Base-by-base conservation (phyloP, 2,888 invertebrate genomes). In the Trachelus iudaicus region DNA sequence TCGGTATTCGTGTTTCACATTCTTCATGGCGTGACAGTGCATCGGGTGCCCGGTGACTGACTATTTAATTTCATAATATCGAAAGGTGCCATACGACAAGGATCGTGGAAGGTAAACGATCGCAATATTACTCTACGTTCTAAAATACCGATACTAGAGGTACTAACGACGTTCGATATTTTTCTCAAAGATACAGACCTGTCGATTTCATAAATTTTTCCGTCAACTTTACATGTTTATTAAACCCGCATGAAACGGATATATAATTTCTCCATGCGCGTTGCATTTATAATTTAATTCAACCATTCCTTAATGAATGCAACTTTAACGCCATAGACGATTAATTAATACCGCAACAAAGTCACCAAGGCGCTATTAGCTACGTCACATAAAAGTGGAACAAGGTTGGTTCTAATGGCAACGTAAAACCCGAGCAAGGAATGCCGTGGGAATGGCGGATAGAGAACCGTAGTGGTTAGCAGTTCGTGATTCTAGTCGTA, bases 1-100 rank as follows among this genome's bases (percentile, higher is more conserved):
- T 80, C 80, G 83, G 83, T 79, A 82, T 81, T 81, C 79, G 79
- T 81, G 83, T 79, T 79, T 79, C 76, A 80, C 83, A 83, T 83
- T 84, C 84, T 80, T 80, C 81, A 76, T 80, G 81, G 78, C 79
- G 80, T 77, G 81, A 75, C 76, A 73, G 71, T 75, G 76, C 75
- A 69, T 76, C 76, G 73, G 75, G 76, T 69, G 34, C 23, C 73
- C 34, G 75, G 69, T 68, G 40, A 77, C 73, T 71, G 77, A 79
- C 80, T 76, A 83, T 81, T 80, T 79, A 71, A 78, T 76, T 81
- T 73, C 73, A 76, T 77, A 76, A 75, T 77, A 77, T 80, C 79
- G 79, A 71, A 71, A 30, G 40, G 40, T 56, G 40, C 40, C 40
- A 9, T 56, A 56, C 23, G 23, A 56, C 40, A 56, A 56, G 40